A percentile compares a stretch with the other conserved stretches of the same genome.
These are phyloP conservation scores for Trisateles emortualis DNA, from an alignment of 2,888 invertebrate genomes.

Conservation along the genomic window DNA sequence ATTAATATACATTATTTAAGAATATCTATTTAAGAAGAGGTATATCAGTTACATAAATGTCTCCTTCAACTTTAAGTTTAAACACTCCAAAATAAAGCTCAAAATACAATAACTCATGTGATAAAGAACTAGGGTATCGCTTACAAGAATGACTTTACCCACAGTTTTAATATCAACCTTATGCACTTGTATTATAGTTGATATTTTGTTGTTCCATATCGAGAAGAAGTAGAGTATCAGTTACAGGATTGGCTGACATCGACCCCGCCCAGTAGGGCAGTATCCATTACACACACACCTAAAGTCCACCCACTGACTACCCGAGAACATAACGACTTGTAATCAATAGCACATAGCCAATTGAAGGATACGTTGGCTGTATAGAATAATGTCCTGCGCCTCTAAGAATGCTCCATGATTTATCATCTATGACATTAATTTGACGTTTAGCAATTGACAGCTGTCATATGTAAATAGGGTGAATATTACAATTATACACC, in stretches of 20 bases:
- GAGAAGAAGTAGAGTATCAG: conserved; percentile 82
- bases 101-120: conserved; percentile 43
- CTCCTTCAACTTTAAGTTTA: conserved; percentile 48
- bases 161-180: conserved; percentile 49
- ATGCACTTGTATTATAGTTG: conserved; percentile 18
- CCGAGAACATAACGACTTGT: conserved; percentile 56
- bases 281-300: conserved; percentile 80
- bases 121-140: conserved; percentile 79
- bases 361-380: conserved; percentile 38
- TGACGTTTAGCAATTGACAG: conserved; percentile 20
- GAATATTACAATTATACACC: conserved; percentile 7
- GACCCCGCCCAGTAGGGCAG: conserved; percentile 80
- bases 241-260: conserved; percentile 84
- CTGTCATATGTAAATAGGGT: conserved; percentile 26
- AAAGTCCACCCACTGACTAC: conserved; percentile 71
- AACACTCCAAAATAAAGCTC: conserved; percentile 31
- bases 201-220: conserved; percentile 45
- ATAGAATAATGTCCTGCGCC: conserved; percentile 4
- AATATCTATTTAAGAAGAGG: conserved; percentile 63
- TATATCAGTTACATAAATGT: conserved; percentile 74
- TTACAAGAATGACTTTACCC: conserved; percentile 64
- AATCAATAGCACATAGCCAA: conserved; percentile 64
- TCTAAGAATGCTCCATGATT: conserved; percentile 37
- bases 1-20: no score
- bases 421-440: conserved; percentile 32